These are phyloP conservation scores for Scyliorhinus canicula DNA, from an alignment of 2,797 vertebrate genomes.

Conservation along the genomic window DNA sequence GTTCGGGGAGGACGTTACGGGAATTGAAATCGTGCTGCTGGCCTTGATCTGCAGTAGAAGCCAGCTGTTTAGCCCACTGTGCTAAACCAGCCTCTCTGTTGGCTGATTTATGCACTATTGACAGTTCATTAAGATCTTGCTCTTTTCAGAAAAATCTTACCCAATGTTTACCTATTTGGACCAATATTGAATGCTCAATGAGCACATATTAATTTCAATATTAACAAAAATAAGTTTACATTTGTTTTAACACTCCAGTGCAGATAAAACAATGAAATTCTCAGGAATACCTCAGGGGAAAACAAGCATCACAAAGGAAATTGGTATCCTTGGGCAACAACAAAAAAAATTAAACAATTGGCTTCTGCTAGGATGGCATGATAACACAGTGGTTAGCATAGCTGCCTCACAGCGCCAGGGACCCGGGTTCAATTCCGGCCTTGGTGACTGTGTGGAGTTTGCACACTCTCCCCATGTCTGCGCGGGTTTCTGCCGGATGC, in stretches of 20 bases:
- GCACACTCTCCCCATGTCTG: no score
- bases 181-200: neutral
- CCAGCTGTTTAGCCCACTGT: no score
- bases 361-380: neutral
- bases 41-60: no score
- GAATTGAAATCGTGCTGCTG: no score
- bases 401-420: no score
- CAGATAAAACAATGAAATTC: neutral
- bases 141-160: neutral
- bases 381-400: no score
- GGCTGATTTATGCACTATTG: neutral
- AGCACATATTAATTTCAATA: neutral
- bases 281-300: neutral
- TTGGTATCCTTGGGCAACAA: neutral
- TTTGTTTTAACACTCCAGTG: neutral
- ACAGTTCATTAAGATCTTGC: neutral
- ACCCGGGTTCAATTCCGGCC: no score
- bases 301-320: neutral
- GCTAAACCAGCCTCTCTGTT: no score
- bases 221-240: neutral
- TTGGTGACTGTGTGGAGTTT: no score
- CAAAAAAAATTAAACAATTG: neutral
- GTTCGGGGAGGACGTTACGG: no score
- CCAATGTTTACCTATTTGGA: neutral
- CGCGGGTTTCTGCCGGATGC: no score